Evolutionary conservation across 2,113 vertebrate species (phyloP).

Genomic region (Tragelaphus scriptus): DNA sequence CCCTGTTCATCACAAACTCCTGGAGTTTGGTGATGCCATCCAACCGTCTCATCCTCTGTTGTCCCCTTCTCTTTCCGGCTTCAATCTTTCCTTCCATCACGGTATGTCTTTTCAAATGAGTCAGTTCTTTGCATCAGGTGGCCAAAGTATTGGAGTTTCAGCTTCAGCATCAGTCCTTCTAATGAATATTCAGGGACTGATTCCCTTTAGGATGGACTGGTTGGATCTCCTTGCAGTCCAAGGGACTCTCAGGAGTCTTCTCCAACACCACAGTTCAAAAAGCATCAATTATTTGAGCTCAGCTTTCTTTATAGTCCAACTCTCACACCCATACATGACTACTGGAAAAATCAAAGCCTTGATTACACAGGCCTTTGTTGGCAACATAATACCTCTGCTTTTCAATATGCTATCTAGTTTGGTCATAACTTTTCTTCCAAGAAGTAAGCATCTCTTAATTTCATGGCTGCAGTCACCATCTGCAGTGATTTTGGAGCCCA

Average conservation of each 20-base stretch:
- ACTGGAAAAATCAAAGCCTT: background rate
- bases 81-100: background rate
- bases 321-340: background rate
- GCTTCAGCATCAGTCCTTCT: background rate
- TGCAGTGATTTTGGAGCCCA: background rate
- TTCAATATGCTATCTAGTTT: background rate
- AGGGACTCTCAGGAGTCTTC: background rate
- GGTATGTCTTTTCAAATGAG: background rate
- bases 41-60: background rate
- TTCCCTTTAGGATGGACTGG: background rate
- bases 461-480: background rate
- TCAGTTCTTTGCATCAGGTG: background rate
- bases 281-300: background rate
- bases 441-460: background rate
- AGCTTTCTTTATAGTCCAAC: background rate
- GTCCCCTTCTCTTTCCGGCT: rapidly evolving
- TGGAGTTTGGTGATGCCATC: background rate
- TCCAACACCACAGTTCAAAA: background rate
- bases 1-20: background rate
- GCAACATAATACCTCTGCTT: background rate
- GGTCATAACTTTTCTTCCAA: background rate
- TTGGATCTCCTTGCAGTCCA: background rate
- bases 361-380: background rate
- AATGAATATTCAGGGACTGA: background rate
- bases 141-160: background rate